A percentile compares a stretch with the other conserved stretches of the same genome.
Evolutionary conservation across 2,113 vertebrate species (phyloP).

Genomic region (Cyphomyrus discorhynchus): DNA sequence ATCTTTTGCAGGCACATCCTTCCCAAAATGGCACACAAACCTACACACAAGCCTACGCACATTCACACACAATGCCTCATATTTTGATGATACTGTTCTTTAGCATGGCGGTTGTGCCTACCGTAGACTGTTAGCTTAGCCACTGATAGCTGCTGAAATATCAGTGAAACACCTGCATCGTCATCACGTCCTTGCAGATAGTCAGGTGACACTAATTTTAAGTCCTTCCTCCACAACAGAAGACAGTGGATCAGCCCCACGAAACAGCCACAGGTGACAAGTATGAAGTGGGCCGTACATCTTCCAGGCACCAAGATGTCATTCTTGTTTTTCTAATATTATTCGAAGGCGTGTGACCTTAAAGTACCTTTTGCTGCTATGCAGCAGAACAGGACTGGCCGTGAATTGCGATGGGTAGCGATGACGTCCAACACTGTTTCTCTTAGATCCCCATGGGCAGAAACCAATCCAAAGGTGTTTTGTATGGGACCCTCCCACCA

Average conservation of each 20-base stretch:
- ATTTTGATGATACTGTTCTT: neutral
- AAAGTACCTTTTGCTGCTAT: neutral
- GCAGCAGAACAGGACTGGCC: neutral
- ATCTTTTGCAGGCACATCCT: neutral
- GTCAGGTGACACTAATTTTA: neutral
- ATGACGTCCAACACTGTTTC: neutral
- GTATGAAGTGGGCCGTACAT: neutral
- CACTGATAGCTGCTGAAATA: neutral
- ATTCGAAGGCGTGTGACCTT: neutral
- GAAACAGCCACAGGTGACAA: neutral
- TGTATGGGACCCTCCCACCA: neutral
- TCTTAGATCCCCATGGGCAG: neutral
- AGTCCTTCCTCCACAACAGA: neutral
- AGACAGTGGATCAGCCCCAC: neutral
- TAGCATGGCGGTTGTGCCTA: neutral
- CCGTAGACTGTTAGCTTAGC: neutral
- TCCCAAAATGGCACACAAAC: neutral
- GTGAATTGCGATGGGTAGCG: neutral
- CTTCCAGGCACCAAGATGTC: neutral
- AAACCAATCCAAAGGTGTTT: neutral
- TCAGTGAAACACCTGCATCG: neutral
- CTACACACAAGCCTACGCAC: neutral
- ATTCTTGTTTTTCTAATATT: neutral
- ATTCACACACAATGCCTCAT: neutral
- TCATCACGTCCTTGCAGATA: neutral